These are phyloP conservation scores for Myotis pilosus DNA, from an alignment of 2,797 vertebrate genomes.

Conservation along the genomic window DNA sequence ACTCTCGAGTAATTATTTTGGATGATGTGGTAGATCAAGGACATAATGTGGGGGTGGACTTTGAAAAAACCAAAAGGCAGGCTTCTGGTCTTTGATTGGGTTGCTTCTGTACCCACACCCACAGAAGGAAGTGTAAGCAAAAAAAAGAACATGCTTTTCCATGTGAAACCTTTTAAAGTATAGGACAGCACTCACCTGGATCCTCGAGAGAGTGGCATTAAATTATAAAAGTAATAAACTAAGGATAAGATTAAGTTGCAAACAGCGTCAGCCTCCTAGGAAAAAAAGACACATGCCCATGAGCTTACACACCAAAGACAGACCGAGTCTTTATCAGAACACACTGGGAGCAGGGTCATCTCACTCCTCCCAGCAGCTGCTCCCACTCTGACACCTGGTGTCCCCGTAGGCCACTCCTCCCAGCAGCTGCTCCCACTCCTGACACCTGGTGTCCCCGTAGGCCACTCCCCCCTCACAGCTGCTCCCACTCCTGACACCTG, in stretches of 20 bases:
- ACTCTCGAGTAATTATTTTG: not conserved
- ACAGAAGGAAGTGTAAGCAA: not conserved
- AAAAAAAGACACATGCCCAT: slow-evolving; percentile 10
- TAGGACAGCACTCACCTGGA: slow-evolving; percentile 86
- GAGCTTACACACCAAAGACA: not conserved
- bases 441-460: too few relatives aligned
- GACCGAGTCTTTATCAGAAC: too few relatives aligned
- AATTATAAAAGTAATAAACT: slow-evolving; percentile 99
- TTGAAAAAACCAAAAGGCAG: too few relatives aligned
- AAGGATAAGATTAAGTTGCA: slow-evolving; percentile 97
- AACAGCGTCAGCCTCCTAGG: slow-evolving; percentile 95
- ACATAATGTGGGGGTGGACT: not conserved
- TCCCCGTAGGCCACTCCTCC: too few relatives aligned
- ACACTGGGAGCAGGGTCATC: too few relatives aligned
- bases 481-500: too few relatives aligned
- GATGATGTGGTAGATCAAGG: not conserved
- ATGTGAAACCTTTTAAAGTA: not conserved
- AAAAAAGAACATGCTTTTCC: not conserved
- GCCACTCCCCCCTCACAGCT: too few relatives aligned
- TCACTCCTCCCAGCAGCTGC: too few relatives aligned
- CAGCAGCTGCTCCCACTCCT: too few relatives aligned
- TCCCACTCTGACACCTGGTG: too few relatives aligned
- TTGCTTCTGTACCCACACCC: not conserved
- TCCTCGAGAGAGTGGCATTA: slow-evolving; percentile 97
- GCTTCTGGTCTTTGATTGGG: not conserved